phyloP scores from a whole-genome alignment of 2,888 invertebrate species.

The Apamea anceps region DNA sequence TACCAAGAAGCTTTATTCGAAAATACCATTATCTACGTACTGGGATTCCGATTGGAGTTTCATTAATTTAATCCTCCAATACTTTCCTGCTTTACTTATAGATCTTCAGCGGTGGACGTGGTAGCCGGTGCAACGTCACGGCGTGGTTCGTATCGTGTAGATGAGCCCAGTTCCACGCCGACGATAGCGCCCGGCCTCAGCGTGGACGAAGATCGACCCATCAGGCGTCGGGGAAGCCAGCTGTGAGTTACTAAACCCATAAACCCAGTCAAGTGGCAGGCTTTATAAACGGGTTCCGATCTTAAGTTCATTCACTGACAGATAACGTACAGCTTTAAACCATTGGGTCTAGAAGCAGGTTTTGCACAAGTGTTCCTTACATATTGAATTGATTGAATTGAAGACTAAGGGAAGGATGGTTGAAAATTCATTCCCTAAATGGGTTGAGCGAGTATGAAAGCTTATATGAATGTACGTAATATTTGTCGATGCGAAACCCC shows the following conservation, averaged over 20 bases:
- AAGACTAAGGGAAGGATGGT: background rate
- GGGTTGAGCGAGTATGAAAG: background rate
- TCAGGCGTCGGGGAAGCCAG: conserved; percentile 95
- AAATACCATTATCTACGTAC: background rate
- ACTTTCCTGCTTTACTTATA: conserved; percentile 56
- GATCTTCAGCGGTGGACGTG: conserved; percentile 96
- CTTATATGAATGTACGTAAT: no score
- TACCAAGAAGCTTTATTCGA: background rate
- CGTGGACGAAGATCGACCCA: conserved; percentile 93
- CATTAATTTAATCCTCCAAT: background rate
- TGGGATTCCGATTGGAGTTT: background rate
- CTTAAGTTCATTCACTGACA: background rate
- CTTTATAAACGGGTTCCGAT: background rate
- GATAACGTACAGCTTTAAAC: background rate
- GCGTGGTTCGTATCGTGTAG: conserved; percentile 91
- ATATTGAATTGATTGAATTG: background rate
- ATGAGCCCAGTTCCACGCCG: conserved; percentile 90
- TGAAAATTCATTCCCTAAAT: background rate
- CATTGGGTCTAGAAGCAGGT: background rate
- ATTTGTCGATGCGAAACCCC: background rate
- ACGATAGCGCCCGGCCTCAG: conserved; percentile 89
- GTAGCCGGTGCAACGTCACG: conserved; percentile 92
- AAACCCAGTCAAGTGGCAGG: background rate
- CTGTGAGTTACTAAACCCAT: conserved; percentile 91
- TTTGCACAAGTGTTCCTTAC: background rate